Evolutionary conservation across 2,797 vertebrate species (phyloP), one percentile per base, ranked within the genome.

Genomic region (Brotogeris chrysoptera): DNA sequence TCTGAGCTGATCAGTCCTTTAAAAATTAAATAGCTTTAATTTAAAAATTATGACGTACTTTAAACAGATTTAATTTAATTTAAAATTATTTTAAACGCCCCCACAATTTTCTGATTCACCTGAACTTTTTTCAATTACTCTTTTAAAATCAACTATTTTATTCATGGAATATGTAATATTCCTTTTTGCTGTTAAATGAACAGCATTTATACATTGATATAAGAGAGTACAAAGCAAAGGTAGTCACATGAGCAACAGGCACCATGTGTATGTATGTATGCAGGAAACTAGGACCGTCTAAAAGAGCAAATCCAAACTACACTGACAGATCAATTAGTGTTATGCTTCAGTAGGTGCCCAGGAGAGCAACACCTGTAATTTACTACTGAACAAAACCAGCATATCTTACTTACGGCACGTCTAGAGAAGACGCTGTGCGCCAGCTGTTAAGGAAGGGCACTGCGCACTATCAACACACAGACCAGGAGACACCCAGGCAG

Each of bases 211-310:
- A 85, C 11, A 2, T 6, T 11, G 79, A 65, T 66, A 5, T 69
- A 82, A 88, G 27, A 86, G 91, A 93, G 80, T 69, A 91, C 66
- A 88, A 76, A 95, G 91, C 79, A 80, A 74, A 80, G n/a, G 72
- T 38, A 50, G 77, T 59, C 90, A 44, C 46, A 68, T 18, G 76
- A 72, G 90, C 74, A 79, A 86, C 74, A 95, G 91, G 70, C 82
- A 63, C 77, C 79, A 72, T 34, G 23, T n/a, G 83, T 59, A 32
- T 46, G 57, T 80, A 65, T 27, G 46, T 36, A 46, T 10, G 74
- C 47, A 89, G 82, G 86, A 61, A 88, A 63, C 18, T 19, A 66
- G 77, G 70, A 60, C 11, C 43, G 65, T 30, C 64, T 89, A 32
- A 20, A 36, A 55, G 66, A 63, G 34, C 74, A 87, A 30, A 77